Evolutionary conservation across 2,113 vertebrate species (phyloP).

Genomic region (Malurus cyaneus): DNA sequence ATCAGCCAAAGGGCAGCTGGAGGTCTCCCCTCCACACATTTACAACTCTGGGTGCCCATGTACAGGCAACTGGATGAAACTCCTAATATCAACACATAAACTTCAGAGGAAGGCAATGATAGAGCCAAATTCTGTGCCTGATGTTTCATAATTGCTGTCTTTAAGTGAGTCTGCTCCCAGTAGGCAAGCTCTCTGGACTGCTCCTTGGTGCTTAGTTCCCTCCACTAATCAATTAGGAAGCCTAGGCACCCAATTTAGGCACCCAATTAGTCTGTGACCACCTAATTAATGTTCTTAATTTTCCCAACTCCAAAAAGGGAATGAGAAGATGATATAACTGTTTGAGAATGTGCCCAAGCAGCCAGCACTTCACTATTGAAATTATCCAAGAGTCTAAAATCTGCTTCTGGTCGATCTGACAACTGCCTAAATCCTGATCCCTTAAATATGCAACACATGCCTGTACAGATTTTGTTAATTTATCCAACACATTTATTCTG

Average conservation of each 20-base stretch:
- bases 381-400: neutral
- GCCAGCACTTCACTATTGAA: neutral
- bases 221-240: constrained; percentile 12
- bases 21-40: neutral
- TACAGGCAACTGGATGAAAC: neutral
- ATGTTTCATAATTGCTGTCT: neutral
- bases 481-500: neutral
- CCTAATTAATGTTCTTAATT: constrained; percentile 32
- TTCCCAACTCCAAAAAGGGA: neutral
- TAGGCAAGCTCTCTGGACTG: neutral
- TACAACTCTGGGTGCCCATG: neutral
- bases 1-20: neutral
- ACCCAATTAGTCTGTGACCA: neutral
- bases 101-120: neutral
- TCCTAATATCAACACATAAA: neutral
- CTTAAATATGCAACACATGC: neutral
- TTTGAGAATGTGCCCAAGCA: neutral
- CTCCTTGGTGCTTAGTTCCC: neutral
- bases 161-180: neutral
- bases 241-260: constrained; percentile 2
- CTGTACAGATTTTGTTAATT: neutral
- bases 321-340: constrained; percentile 11
- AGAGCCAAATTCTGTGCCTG: neutral
- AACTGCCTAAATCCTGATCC: neutral
- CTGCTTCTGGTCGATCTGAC: neutral